Evolutionary conservation across 2,113 vertebrate genomes (phyloP).

Genomic region (Seriola dumerili): DNA sequence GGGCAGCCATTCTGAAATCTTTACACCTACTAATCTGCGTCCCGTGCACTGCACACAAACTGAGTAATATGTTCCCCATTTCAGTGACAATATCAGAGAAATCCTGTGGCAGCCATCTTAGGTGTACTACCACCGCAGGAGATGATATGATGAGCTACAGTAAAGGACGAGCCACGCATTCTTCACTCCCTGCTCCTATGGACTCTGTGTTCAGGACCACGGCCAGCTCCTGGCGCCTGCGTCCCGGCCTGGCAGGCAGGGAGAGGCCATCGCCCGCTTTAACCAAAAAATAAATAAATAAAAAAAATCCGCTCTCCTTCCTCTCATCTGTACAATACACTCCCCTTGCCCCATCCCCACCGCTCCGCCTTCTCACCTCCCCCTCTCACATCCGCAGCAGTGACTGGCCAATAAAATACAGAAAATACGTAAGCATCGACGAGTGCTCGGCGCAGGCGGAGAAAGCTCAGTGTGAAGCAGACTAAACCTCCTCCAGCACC

Average conservation of each 20-base stretch:
- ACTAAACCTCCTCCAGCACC: slow-evolving; percentile 77
- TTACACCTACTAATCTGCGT: slow-evolving; percentile 27
- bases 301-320: slow-evolving; percentile 27
- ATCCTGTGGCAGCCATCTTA: slow-evolving; percentile 81
- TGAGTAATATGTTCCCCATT: slow-evolving; percentile 52
- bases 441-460: slow-evolving; percentile 86
- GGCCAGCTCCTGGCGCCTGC: slow-evolving; percentile 79
- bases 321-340: slow-evolving; percentile 62
- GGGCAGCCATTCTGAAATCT: background rate
- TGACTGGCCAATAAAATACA: slow-evolving; percentile 89
- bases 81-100: slow-evolving; percentile 53
- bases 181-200: slow-evolving; percentile 22
- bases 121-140: slow-evolving; percentile 69
- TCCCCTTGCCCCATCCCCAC: slow-evolving; percentile 43
- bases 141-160: slow-evolving; percentile 34
- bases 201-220: slow-evolving; percentile 83
- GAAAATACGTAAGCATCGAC: slow-evolving; percentile 90
- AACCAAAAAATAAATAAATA: slow-evolving; percentile 32
- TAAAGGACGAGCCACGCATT: slow-evolving; percentile 48
- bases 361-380: slow-evolving; percentile 59
- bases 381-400: slow-evolving; percentile 81
- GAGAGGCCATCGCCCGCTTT: slow-evolving; percentile 78
- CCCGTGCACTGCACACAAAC: slow-evolving; percentile 11
- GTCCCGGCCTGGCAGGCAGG: slow-evolving; percentile 54
- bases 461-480: slow-evolving; percentile 81